A percentile compares a stretch with the other conserved stretches of the same genome.
phyloP scores from a whole-genome alignment of 2,113 vertebrate genomes.

The Zosterops borbonicus region DNA sequence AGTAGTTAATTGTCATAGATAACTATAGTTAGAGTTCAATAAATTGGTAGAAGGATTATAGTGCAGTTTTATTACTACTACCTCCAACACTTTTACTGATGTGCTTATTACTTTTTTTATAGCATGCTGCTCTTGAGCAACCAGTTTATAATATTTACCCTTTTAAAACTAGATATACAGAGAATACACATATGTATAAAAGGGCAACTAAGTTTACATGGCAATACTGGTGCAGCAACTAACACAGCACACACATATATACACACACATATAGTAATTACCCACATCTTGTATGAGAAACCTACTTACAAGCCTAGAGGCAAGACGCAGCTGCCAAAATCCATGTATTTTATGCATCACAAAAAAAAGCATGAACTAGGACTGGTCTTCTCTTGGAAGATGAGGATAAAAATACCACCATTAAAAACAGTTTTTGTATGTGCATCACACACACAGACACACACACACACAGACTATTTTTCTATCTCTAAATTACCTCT shows the following conservation, averaged over 20 bases:
- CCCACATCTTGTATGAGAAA: neutral
- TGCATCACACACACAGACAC: neutral
- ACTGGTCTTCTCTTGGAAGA: neutral
- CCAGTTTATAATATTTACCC: slow-evolving; percentile 48
- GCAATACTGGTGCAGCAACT: neutral
- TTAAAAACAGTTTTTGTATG: slow-evolving; percentile 8
- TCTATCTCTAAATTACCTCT: slow-evolving; percentile 18
- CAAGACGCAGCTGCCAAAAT: slow-evolving; percentile 30
- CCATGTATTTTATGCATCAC: neutral
- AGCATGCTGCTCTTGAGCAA: slow-evolving; percentile 45
- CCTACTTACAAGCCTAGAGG: neutral
- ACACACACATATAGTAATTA: neutral
- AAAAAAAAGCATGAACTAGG: neutral
- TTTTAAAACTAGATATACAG: slow-evolving; percentile 19
- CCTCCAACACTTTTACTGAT: slow-evolving; percentile 52
- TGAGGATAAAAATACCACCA: slow-evolving; percentile 28
- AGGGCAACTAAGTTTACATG: slow-evolving; percentile 15
- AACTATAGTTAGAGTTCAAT: slow-evolving; percentile 23
- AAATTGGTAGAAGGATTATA: slow-evolving; percentile 29
- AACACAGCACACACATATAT: neutral
- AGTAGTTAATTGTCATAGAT: neutral
- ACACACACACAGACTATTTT: neutral
- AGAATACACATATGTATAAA: neutral
- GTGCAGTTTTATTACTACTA: slow-evolving; percentile 26
- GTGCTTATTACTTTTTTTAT: slow-evolving; percentile 45